Evolutionary conservation across 2,797 vertebrate species (phyloP), one percentile per base, ranked within the genome.

Genomic region (Sphaeramia orbicularis): DNA sequence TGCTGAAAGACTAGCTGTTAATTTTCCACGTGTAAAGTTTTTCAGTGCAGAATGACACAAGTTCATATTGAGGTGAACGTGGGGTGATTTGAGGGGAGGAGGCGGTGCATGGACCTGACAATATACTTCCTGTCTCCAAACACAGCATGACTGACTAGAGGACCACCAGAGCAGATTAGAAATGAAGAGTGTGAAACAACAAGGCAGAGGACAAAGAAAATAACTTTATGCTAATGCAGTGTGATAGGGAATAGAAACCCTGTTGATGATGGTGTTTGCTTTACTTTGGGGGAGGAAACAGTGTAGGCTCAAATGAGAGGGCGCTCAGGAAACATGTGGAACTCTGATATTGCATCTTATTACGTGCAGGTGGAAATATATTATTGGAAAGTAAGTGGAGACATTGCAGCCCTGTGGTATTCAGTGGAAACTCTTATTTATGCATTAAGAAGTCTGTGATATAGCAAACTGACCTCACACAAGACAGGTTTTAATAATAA

Each of bases 151-250:
- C 72, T 48, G 38, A 42, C 12, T 16, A 18, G 52, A 53, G 66
- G 58, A 66, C 27, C 13, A n/a, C 48, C 32, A 12, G 52, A 49
- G 54, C 19, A 38, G 68, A 66, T 72, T 50, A 73, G 47, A 63
- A 70, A 74, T 36, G 52, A 37, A 74, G 37, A 66, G 3, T 19
- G 58, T 37, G 57, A 77, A 76, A 76, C 62, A 77, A 75, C 11
- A 61, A 37, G 30, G 49, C 42, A 16, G 58, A 59, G 38, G 61
- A 65, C 59, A 80, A 76, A 74, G 68, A 80, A 77, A 82, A 86
- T 27, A 81, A 10, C 18, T 51, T 51, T 73, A 86, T 78, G 65
- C 58, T 74, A 83, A 77, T 76, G 15, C 8, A 10, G 43, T 19
- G 30, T 50, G 66, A 76, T 24, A 10, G 57, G 45, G 65, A 69